phyloP scores from a whole-genome alignment of 1,140 invertebrate genomes.

The Drosophila hydei region DNA sequence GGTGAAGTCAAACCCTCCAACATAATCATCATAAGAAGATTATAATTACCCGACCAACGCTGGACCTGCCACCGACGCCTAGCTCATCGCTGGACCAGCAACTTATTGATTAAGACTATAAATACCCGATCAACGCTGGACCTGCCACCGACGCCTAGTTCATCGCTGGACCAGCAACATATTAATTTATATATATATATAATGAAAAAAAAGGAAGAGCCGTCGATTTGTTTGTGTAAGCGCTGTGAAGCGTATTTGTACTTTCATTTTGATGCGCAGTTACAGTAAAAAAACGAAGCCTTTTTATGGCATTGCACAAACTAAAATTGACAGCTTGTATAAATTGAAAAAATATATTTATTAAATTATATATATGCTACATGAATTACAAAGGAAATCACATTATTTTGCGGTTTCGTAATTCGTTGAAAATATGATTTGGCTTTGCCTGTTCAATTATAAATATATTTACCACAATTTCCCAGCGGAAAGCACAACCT shows the following conservation, averaged over 20 bases:
- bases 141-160: too few species aligned
- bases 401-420: conserved; percentile 64
- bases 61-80: too few species aligned
- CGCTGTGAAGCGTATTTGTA: conserved; percentile 70
- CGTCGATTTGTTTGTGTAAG: conserved; percentile 78
- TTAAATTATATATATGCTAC: conserved; percentile 40
- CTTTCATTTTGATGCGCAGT: conserved; percentile 74
- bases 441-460: conserved; percentile 30
- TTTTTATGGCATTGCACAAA: conserved; percentile 50
- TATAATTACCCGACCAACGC: too few species aligned
- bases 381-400: conserved; percentile 67
- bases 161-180: too few species aligned
- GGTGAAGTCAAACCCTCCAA: too few species aligned
- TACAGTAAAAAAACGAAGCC: conserved; percentile 33
- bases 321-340: conserved; percentile 76
- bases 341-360: conserved; percentile 28
- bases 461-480: conserved; percentile 41
- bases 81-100: too few species aligned
- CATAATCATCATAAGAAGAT: too few species aligned
- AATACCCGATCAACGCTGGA: too few species aligned
- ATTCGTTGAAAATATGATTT: conserved; percentile 71
- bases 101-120: too few species aligned
- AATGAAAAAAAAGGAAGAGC: conserved; percentile 9
- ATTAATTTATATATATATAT: too few species aligned
- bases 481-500: conserved; percentile 32